Base-by-base conservation (phyloP, 2,888 invertebrate genomes). In the Bibio marci region DNA sequence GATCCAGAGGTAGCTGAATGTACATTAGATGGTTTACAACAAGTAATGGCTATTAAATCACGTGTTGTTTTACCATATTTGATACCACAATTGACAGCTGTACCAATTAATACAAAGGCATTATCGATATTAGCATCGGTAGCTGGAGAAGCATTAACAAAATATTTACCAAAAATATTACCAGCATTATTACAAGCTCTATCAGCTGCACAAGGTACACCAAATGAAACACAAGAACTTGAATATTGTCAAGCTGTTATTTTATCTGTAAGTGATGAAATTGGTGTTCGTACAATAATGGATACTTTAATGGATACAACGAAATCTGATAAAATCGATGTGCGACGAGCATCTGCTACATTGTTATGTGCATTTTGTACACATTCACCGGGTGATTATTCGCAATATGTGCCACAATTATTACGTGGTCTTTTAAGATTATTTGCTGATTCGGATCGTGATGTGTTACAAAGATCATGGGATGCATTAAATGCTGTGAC, bases 31-130 rank as follows among this genome's bases (percentile, higher is more conserved):
- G 98, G 97, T 15, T 69, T 98, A 48, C 76, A 88, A 42, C 94
- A 95, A 71, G 87, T 98, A 30, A 92, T 98, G 90, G 80, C 87
- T 12, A 86, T 95, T 41, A 97, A 95, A 65, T 90, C 92, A 1
- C 73, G 87, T 48, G 92, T 91, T 0, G 94, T 97, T 40, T 66
- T 98, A 48, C 97, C 97, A 1, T 95, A 94, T 63, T 71, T 98
- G 44, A 82, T 99, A 44, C 97, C 97, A 4, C 85, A 92, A 65
- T 65, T 98, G 52, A 92, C 90, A 1, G 75, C 80, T 7, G 72
- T 77, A 6, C 90, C 90, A 15, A 82, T 88, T 7, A 91, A 95
- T 64, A 86, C 94, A 12, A 83, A 87, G 63, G 95, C 94, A 1
- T 66, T 97, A 40, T 86, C 94, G 1, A 87, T 92, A 52, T 67